Conservation (phyloP, 2,797 vertebrate genomes). For the Acanthurus leucopareius region DNA sequence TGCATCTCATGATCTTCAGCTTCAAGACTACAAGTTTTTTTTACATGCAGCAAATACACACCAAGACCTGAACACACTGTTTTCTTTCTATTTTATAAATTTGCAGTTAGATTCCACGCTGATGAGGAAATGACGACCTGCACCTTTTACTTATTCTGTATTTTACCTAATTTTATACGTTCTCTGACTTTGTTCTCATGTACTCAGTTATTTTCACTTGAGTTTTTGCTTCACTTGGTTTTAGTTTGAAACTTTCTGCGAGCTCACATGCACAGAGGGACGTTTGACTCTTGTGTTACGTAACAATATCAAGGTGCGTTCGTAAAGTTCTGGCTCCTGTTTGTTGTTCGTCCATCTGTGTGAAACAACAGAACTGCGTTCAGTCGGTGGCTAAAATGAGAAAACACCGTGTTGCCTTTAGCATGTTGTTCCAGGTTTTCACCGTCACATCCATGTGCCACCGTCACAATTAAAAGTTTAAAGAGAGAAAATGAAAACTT, state of each 20-base stretch:
- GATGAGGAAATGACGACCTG: not conserved
- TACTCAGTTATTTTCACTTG: not conserved
- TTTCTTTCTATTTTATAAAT: too few species aligned
- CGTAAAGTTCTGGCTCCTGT: constrained; percentile 24
- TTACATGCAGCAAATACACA: too few species aligned
- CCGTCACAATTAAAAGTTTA: constrained; percentile 61
- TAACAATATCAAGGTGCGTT: constrained; percentile 4
- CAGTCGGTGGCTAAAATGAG: constrained; percentile 36
- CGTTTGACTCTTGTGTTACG: constrained; percentile 19
- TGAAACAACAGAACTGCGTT: constrained; percentile 45
- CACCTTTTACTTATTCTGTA: not conserved
- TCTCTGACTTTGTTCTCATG: not conserved
- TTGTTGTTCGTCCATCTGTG: constrained; percentile 20
- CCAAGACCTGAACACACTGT: too few species aligned
- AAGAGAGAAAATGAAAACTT: constrained; percentile 37
- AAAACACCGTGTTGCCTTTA: constrained; percentile 21
- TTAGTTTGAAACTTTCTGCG: constrained; percentile 10
- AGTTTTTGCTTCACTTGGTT: not conserved
- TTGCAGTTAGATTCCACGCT: not conserved
- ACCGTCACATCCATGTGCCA: constrained; percentile 51
- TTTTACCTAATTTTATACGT: not conserved
- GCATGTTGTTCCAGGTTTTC: constrained; percentile 48
- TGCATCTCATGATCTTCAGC: too few species aligned
- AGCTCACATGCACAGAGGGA: not conserved
- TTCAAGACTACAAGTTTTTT: too few species aligned